Evolutionary conservation across 2,113 vertebrate genomes (phyloP).

Genomic region (Hirundichthys speculiger): DNA sequence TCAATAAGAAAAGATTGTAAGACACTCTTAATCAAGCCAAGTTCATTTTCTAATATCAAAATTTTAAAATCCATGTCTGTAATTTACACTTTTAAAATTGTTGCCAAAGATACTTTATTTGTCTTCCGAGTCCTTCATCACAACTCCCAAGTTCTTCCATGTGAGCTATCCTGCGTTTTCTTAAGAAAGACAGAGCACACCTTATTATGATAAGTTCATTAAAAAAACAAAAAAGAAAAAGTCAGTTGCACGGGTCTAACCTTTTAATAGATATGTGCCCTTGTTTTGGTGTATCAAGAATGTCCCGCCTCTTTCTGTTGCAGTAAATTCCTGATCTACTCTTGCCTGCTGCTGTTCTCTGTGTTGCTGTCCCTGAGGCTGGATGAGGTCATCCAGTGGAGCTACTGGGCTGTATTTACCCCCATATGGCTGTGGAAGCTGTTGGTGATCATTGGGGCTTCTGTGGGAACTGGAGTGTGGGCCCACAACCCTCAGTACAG

Average conservation of each 20-base stretch:
- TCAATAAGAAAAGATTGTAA: no score
- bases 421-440: conserved; percentile 99
- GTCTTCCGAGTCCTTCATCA: no score
- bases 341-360: conserved; percentile 96
- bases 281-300: neutral
- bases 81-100: no score
- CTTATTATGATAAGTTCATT: neutral
- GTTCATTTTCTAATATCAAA: no score
- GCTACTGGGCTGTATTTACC: conserved; percentile 97
- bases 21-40: no score
- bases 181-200: no score
- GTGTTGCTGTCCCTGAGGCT: conserved; percentile 92
- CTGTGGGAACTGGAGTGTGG: conserved; percentile 96
- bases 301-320: neutral
- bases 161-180: no score
- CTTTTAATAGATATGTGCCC: neutral
- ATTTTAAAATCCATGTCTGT: no score
- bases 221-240: neutral
- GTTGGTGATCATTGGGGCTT: conserved; percentile 95
- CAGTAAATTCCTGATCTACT: conserved; percentile 99
- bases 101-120: no score
- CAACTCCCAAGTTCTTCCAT: no score
- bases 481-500: conserved; percentile 97
- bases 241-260: no score
- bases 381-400: conserved; percentile 97